These are phyloP conservation scores for Nannospalax galili DNA, from an alignment of 2,113 vertebrate species.

Conservation along the genomic window DNA sequence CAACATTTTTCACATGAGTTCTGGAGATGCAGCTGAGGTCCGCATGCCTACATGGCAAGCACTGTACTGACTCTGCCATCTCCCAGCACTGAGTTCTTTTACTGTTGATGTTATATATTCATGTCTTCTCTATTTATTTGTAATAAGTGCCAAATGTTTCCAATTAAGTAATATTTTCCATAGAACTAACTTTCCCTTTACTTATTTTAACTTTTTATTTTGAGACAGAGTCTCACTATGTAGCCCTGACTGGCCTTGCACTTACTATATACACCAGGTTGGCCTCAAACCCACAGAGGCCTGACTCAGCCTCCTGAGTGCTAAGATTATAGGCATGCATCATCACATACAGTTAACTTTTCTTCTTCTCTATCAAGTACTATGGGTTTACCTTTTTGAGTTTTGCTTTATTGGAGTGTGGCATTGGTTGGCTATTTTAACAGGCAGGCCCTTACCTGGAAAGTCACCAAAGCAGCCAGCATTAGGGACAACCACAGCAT, in stretches of 20 bases:
- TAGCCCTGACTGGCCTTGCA: too few species aligned
- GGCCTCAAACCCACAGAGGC: too few species aligned
- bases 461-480: not conserved
- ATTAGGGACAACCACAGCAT: not conserved
- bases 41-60: too few species aligned
- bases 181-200: not conserved
- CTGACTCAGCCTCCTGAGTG: too few species aligned
- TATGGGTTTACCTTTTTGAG: too few species aligned
- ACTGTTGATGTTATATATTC: not conserved
- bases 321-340: too few species aligned
- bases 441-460: rapidly evolving
- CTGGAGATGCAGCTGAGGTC: not conserved
- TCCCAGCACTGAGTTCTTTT: not conserved
- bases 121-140: not conserved
- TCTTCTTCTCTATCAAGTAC: not conserved
- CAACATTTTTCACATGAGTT: not conserved
- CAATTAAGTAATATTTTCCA: not conserved
- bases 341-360: not conserved
- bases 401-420: too few species aligned
- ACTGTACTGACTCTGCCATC: not conserved
- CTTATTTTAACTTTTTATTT: too few species aligned
- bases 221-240: too few species aligned
- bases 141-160: not conserved
- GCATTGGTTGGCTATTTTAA: too few species aligned
- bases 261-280: too few species aligned